Evolutionary conservation across 2,113 vertebrate genomes (phyloP).

Genomic region (Eulemur rufifrons): DNA sequence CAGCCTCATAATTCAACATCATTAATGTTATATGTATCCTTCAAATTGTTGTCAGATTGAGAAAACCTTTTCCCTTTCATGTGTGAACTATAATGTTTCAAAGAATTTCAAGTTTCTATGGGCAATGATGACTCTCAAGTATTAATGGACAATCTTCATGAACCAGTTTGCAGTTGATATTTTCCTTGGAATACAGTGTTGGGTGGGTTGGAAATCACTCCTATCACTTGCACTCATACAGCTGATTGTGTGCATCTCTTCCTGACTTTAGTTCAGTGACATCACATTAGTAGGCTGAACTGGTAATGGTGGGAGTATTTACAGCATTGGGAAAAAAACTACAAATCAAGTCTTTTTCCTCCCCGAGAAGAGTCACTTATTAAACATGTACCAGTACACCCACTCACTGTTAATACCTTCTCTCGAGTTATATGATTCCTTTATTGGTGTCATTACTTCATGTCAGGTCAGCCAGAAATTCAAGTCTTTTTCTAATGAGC

Average conservation of each 20-base stretch:
- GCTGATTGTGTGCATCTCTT: background rate
- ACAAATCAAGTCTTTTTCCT: background rate
- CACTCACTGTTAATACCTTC: background rate
- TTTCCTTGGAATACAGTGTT: background rate
- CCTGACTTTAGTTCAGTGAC: background rate
- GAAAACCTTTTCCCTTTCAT: background rate
- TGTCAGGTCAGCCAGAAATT: background rate
- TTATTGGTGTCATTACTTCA: background rate
- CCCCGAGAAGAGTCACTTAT: background rate
- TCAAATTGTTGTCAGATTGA: background rate
- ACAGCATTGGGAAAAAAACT: background rate
- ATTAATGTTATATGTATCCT: background rate
- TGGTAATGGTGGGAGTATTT: background rate
- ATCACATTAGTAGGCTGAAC: background rate
- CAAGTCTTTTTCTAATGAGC: background rate
- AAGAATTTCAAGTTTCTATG: background rate
- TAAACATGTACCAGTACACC: background rate
- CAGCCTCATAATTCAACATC: background rate
- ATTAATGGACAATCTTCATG: background rate
- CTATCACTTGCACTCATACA: background rate
- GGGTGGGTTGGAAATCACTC: background rate
- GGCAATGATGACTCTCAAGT: background rate
- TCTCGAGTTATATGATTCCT: background rate
- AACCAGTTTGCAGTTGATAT: background rate
- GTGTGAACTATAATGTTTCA: background rate